These are phyloP conservation scores for Corella eumyota DNA, from an alignment of 23 tunicate genomes.

Conservation along the genomic window DNA sequence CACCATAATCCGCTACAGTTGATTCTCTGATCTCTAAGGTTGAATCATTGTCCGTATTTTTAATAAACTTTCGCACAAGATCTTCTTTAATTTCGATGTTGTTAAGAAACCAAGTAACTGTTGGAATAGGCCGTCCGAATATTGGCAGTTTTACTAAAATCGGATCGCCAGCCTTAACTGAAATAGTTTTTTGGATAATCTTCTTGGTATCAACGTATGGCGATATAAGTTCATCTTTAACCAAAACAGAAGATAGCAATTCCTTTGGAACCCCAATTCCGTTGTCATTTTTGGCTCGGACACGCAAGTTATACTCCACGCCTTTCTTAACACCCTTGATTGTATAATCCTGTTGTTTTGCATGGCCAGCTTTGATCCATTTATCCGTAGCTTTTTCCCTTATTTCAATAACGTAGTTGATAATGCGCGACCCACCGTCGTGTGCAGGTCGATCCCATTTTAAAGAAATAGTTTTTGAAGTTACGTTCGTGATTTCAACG, in stretches of 20 bases:
- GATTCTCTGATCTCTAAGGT: slow-evolving; percentile 78
- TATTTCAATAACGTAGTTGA: slow-evolving; percentile 72
- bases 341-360: slow-evolving; percentile 31
- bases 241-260: slow-evolving; percentile 64
- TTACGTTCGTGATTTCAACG: slow-evolving; percentile 56
- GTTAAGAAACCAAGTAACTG: slow-evolving; percentile 54
- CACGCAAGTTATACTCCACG: slow-evolving; percentile 73
- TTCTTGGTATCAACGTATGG: slow-evolving; percentile 58
- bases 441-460: slow-evolving; percentile 72
- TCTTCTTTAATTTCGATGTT: slow-evolving; percentile 47
- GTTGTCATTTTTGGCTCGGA: slow-evolving; percentile 76
- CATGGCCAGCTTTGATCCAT: slow-evolving; percentile 45
- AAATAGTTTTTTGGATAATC: slow-evolving; percentile 49
- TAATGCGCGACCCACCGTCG: slow-evolving; percentile 71
- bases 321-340: slow-evolving; percentile 74
- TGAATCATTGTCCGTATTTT: slow-evolving; percentile 15
- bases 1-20: slow-evolving; percentile 63
- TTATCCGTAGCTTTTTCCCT: slow-evolving; percentile 71
- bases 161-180: slow-evolving; percentile 79
- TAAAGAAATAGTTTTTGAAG: slow-evolving; percentile 39
- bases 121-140: slow-evolving; percentile 62
- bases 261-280: slow-evolving; percentile 81
- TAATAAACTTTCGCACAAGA: slow-evolving; percentile 42
- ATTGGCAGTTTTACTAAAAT: slow-evolving; percentile 46
- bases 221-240: slow-evolving; percentile 50